Percentiles rank a stretch among this genome's conserved stretches.
phyloP scores from a whole-genome alignment of 2,797 vertebrate species.

The Meda fulgida region DNA sequence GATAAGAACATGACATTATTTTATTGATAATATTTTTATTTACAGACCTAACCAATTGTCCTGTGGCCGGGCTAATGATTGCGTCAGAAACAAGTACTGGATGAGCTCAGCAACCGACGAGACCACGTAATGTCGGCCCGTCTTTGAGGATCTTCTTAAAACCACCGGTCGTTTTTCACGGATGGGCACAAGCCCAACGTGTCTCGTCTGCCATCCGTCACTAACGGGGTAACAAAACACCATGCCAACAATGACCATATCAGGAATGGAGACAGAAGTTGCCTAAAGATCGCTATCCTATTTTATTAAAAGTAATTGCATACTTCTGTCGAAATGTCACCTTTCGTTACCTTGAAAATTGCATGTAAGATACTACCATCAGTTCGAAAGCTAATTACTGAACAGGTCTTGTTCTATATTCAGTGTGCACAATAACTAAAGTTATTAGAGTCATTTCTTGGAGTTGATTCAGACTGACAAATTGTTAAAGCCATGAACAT shows the following conservation, averaged over 20 bases:
- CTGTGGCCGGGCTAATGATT: conserved; percentile 86
- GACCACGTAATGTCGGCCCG: conserved; percentile 87
- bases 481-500: conserved; percentile 37
- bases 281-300: background rate
- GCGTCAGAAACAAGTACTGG: conserved; percentile 89
- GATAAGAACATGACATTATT: background rate
- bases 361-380: conserved; percentile 18
- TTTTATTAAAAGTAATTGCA: conserved; percentile 26
- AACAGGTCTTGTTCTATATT: conserved; percentile 41
- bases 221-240: conserved; percentile 83
- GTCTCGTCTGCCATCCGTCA: conserved; percentile 84
- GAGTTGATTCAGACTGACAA: conserved; percentile 53
- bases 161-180: conserved; percentile 85
- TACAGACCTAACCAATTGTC: conserved; percentile 84
- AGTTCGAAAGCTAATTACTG: conserved; percentile 47
- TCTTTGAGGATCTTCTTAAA: conserved; percentile 86
- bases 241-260: background rate
- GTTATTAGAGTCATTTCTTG: conserved; percentile 22
- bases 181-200: conserved; percentile 88
- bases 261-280: background rate
- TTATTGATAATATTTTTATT: background rate
- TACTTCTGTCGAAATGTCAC: background rate
- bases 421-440: conserved; percentile 38
- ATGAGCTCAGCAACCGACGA: conserved; percentile 88
- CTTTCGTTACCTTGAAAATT: conserved; percentile 25